Conservation (phyloP, 2,113 vertebrate species). For the Rhinopithecus roxellana region DNA sequence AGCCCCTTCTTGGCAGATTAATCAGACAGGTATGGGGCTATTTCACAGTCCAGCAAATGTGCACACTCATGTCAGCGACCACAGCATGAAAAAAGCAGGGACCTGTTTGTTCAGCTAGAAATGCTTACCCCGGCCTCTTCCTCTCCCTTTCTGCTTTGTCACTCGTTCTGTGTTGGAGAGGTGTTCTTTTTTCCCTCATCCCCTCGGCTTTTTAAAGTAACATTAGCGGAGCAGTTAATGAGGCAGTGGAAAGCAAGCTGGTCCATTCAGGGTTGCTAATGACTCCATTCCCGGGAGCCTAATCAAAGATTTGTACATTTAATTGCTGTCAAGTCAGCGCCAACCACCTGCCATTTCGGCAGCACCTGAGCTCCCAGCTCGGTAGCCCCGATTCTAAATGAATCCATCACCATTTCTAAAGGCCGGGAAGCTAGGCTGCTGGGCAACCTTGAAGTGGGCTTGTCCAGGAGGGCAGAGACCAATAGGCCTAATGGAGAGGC, state of each 20-base stretch:
- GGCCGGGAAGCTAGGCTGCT: slow-evolving; percentile 89
- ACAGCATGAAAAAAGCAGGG: slow-evolving; percentile 64
- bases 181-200: slow-evolving; percentile 39
- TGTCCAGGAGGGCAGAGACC: slow-evolving; percentile 81
- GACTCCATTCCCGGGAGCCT: slow-evolving; percentile 91
- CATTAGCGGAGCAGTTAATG: slow-evolving; percentile 86
- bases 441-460: slow-evolving; percentile 87
- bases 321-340: slow-evolving; percentile 95
- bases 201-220: slow-evolving; percentile 83
- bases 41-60: slow-evolving; percentile 67
- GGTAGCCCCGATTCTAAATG: slow-evolving; percentile 83
- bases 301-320: slow-evolving; percentile 96
- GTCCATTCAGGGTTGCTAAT: slow-evolving; percentile 88
- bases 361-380: slow-evolving; percentile 88
- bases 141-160: slow-evolving; percentile 44
- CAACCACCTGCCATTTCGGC: slow-evolving; percentile 92
- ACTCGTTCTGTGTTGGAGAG: slow-evolving; percentile 74
- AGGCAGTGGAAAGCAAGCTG: slow-evolving; percentile 87
- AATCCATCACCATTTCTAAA: slow-evolving; percentile 88
- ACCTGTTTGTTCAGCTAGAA: slow-evolving; percentile 77
- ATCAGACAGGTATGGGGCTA: slow-evolving; percentile 14
- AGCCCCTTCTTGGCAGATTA: background rate
- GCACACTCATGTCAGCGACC: slow-evolving; percentile 57
- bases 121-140: slow-evolving; percentile 77
- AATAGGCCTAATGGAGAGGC: slow-evolving; percentile 66